Percentiles rank a stretch among this genome's conserved stretches.
phyloP scores from a whole-genome alignment of 2,113 vertebrate species.

The Actenoides lindsayi region DNA sequence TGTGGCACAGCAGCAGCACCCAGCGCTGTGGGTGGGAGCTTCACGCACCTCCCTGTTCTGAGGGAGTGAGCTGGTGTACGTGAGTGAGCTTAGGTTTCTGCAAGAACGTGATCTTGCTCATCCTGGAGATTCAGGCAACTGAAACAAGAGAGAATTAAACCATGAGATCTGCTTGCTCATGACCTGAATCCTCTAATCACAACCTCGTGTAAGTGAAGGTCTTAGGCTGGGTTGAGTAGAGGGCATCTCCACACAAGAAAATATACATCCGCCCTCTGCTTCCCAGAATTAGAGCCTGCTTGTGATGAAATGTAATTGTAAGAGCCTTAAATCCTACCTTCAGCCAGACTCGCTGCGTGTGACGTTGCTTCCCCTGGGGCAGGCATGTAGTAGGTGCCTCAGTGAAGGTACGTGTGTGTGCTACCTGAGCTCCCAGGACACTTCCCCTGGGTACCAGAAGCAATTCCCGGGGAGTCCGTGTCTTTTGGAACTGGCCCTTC shows the following conservation, averaged over 20 bases:
- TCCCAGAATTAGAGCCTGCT: neutral
- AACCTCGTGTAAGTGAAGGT: neutral
- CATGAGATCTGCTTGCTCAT: slow-evolving; percentile 15
- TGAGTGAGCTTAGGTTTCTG: neutral
- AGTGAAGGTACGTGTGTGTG: neutral
- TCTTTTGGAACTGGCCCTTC: neutral
- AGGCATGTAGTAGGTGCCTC: neutral
- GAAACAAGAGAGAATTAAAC: slow-evolving; percentile 24
- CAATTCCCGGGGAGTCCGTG: fast-evolving
- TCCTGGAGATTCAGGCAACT: neutral
- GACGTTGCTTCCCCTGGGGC: neutral
- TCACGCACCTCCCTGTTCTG: neutral
- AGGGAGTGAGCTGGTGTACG: neutral
- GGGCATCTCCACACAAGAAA: slow-evolving; percentile 6
- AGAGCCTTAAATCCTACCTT: neutral
- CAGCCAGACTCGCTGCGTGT: neutral
- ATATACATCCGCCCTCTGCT: fast-evolving
- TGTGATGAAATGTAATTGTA: neutral
- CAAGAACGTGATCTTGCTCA: neutral
- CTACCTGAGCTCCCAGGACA: neutral
- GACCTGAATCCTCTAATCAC: slow-evolving; percentile 57
- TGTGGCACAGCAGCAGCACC: fast-evolving
- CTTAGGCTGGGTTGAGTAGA: slow-evolving; percentile 36
- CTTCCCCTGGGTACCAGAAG: neutral
- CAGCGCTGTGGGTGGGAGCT: fast-evolving